These are phyloP conservation scores for Holothuria glaberrima DNA, from an alignment of 35 echinoderm and acorn worm species.

Conservation along the genomic window DNA sequence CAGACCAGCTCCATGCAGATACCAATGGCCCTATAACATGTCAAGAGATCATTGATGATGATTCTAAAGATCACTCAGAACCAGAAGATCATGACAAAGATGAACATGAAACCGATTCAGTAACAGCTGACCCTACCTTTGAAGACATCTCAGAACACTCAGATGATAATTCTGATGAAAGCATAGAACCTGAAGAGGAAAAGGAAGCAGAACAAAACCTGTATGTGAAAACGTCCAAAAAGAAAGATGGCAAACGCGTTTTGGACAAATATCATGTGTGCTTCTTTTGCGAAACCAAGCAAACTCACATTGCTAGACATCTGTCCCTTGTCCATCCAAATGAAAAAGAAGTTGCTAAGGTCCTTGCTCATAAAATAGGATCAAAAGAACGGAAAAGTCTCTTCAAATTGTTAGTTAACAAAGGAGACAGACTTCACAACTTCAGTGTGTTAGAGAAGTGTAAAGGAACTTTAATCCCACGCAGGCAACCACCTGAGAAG, in stretches of 20 bases:
- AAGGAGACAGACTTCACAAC: slow-evolving; percentile 29
- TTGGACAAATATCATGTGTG: slow-evolving; percentile 12
- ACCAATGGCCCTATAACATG: too few species aligned
- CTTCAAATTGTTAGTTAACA: slow-evolving; percentile 17
- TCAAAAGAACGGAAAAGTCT: background rate
- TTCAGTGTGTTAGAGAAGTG: background rate
- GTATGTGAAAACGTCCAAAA: background rate
- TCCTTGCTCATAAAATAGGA: background rate
- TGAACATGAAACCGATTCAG: background rate
- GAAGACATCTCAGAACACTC: background rate
- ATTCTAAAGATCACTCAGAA: too few species aligned
- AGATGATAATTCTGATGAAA: slow-evolving; percentile 14
- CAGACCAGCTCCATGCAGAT: too few species aligned
- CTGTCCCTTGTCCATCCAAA: slow-evolving; percentile 1
- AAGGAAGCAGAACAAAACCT: background rate
- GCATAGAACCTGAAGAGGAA: background rate
- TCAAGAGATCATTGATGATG: too few species aligned
- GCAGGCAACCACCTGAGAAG: background rate
- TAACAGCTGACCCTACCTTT: background rate
- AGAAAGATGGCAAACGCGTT: slow-evolving; percentile 1
- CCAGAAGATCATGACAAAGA: too few species aligned
- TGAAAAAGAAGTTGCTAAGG: slow-evolving; percentile 8
- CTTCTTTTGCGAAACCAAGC: slow-evolving; percentile 19
- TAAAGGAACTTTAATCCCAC: too few species aligned
- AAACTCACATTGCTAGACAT: slow-evolving; percentile 8